phyloP scores from a whole-genome alignment of 2,888 invertebrate genomes.

The Epinotia bilunana region DNA sequence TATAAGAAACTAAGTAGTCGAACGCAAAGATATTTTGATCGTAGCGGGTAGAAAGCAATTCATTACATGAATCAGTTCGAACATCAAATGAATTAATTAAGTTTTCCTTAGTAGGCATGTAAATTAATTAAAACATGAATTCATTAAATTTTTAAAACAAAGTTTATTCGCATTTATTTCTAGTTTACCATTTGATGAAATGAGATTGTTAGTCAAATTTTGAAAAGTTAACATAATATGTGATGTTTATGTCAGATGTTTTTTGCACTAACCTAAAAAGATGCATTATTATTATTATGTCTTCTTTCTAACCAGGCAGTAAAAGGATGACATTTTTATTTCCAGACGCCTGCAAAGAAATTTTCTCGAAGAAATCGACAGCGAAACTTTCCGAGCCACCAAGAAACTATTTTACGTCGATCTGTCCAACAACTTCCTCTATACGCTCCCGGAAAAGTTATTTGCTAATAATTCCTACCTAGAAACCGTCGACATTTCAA shows the following conservation, averaged over 20 bases:
- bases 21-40: no score
- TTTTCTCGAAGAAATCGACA: slow-evolving; percentile 85
- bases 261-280: background rate
- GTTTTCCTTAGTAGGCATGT: no score
- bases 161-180: no score
- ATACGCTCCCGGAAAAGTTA: slow-evolving; percentile 81
- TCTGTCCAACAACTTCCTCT: slow-evolving; percentile 87
- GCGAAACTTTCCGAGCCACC: slow-evolving; percentile 83
- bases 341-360: slow-evolving; percentile 88
- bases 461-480: slow-evolving; percentile 85
- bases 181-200: no score
- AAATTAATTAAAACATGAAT: no score
- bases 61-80: no score
- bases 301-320: background rate
- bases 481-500: slow-evolving; percentile 87
- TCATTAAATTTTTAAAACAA: no score
- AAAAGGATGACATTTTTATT: slow-evolving; percentile 51
- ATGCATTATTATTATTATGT: background rate
- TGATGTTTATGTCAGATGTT: background rate
- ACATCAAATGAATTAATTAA: no score
- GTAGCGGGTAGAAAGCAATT: no score
- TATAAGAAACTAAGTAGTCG: no score
- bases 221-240: no score
- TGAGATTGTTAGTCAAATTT: no score
- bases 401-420: slow-evolving; percentile 88